phyloP scores from a whole-genome alignment of 2,113 vertebrate genomes.

The Strix uralensis region DNA sequence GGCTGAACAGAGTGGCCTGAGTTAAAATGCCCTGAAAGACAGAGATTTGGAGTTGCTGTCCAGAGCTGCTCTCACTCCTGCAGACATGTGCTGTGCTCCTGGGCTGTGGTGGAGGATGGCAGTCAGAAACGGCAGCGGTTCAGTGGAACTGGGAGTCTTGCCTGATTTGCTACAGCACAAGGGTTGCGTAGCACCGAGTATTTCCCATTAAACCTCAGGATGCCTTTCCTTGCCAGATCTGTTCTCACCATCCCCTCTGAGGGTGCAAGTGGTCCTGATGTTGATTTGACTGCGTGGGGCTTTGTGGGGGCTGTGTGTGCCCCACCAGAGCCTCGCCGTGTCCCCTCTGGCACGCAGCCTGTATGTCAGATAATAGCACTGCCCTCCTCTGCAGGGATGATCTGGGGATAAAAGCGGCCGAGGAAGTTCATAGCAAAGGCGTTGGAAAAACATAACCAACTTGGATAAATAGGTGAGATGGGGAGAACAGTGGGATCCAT shows the following conservation, averaged over 20 bases:
- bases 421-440: background rate
- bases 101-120: background rate
- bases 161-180: background rate
- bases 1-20: background rate
- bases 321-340: background rate
- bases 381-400: background rate
- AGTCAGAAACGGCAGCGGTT: background rate
- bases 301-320: background rate
- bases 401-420: background rate
- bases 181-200: background rate
- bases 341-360: background rate
- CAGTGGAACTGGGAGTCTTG: background rate
- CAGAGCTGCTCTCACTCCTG: background rate
- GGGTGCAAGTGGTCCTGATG: background rate
- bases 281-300: rapidly evolving
- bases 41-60: background rate
- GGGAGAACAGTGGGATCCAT: background rate
- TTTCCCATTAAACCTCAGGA: background rate
- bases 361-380: rapidly evolving
- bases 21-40: background rate
- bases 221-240: background rate
- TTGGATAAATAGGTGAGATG: background rate
- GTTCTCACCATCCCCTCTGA: background rate
- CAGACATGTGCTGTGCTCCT: background rate
- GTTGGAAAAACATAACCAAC: background rate